Evolutionary conservation across 2,888 invertebrate species (phyloP), one percentile per base, ranked within the genome.

Genomic region (Drosophila nr. fundita): DNA sequence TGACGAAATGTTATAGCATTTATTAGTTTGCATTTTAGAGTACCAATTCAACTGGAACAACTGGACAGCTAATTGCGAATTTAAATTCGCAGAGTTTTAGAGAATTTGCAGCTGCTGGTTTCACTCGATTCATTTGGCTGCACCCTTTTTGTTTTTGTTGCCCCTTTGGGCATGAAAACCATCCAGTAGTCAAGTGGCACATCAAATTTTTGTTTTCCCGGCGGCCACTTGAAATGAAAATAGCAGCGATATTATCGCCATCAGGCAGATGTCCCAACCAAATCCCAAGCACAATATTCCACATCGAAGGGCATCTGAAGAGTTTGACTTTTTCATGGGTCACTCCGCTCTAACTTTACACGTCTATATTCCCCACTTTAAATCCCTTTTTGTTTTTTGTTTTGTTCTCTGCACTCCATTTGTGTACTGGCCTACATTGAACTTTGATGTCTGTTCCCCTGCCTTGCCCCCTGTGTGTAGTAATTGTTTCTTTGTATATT

Each of bases 131-230:
- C 65, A 24, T 63, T 45, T 18, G 45, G 32, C 58, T 58, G 27
- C 36, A 38, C n/a, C 27, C 4, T 11, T 2, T 11, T 21, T 7
- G 18, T 27, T 18, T 18, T 27, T 13, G 21, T 13, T 7, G 11
- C 18, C 24, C 7, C 13, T 27, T 38, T 13, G 32, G 18, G 52
- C 24, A 48, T 27, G 45, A 59, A 64, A 48, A 49, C 53, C 73
- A 68, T 75, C 72, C 66, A 61, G 48, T 61, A 70, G 69, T 76
- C 75, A 62, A 79, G 79, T 71, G 68, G 29, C 40, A 55, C 54
- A n/a, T 60, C 45, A 59, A 55, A 80, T 57, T 45, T 8, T 4
- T 53, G 53, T 66, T 48, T 55, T 53, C 52, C 60, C 42, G 27
- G 10, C 42, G 50, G 61, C 42, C 40, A 52, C 65, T 62, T 64